These are phyloP conservation scores for Zaprionus bogoriensis DNA, from an alignment of 2,888 invertebrate genomes.

Conservation along the genomic window DNA sequence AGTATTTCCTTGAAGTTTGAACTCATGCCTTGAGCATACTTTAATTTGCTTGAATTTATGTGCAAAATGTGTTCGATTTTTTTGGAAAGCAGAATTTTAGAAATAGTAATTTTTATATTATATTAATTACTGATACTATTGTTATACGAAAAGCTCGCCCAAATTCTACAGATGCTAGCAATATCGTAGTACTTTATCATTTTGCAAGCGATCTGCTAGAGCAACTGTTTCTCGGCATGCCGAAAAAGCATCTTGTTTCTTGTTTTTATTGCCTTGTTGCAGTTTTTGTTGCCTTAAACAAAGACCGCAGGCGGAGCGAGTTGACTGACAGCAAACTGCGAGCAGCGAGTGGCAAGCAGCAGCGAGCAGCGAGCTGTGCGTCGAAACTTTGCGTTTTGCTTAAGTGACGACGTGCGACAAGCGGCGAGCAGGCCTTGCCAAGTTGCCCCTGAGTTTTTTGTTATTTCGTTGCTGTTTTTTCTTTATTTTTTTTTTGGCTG, in stretches of 20 bases:
- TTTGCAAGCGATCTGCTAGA: neutral
- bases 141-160: too few species aligned
- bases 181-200: too few species aligned
- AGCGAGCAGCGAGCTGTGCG: slow-evolving; percentile 8
- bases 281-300: slow-evolving; percentile 51
- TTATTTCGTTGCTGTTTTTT: slow-evolving; percentile 21
- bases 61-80: too few species aligned
- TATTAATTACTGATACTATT: too few species aligned
- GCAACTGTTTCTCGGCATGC: neutral
- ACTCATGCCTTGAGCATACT: too few species aligned
- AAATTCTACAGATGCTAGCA: too few species aligned
- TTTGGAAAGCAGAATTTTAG: too few species aligned
- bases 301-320: slow-evolving; percentile 44
- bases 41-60: too few species aligned
- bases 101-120: too few species aligned
- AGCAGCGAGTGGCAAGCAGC: slow-evolving; percentile 9
- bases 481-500: slow-evolving; percentile 8
- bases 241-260: neutral
- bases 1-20: too few species aligned
- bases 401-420: slow-evolving; percentile 74
- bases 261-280: slow-evolving; percentile 19
- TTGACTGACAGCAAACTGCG: slow-evolving; percentile 32
- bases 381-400: slow-evolving; percentile 65
- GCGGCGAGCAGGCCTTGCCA: slow-evolving; percentile 43
- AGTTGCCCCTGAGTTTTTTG: neutral